Evolutionary conservation across 1,140 invertebrate genomes (phyloP).

Genomic region (Grapholita molesta): DNA sequence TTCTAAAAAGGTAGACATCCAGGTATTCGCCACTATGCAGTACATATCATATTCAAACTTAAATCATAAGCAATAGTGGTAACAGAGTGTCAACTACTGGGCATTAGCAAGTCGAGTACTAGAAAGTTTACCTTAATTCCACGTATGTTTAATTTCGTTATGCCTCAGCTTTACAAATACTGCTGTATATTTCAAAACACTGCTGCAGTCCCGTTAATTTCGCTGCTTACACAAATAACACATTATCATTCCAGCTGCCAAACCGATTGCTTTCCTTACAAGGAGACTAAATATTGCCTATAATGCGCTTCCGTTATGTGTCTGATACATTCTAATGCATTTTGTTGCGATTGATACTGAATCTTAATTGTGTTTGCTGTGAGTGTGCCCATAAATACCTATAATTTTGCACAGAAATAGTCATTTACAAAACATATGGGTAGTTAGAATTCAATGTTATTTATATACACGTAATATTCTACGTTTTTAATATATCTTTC

Average conservation of each 20-base stretch:
- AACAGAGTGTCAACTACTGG: too few relatives aligned
- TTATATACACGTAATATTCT: too few relatives aligned
- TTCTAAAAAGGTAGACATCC: too few relatives aligned
- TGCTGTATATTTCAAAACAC: conserved; percentile 22
- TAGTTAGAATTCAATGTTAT: too few relatives aligned
- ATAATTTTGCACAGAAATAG: not conserved
- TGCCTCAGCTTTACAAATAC: not conserved
- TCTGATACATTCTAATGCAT: not conserved
- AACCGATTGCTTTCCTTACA: conserved; percentile 34
- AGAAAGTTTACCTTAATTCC: too few relatives aligned
- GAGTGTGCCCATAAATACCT: not conserved
- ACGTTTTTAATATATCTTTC: too few relatives aligned
- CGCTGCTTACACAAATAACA: conserved; percentile 42
- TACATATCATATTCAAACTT: too few relatives aligned
- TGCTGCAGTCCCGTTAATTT: conserved; percentile 56
- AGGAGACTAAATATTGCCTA: conserved; percentile 2
- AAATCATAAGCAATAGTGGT: too few relatives aligned
- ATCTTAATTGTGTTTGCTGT: not conserved
- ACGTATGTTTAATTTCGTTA: not conserved
- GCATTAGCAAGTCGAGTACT: too few relatives aligned
- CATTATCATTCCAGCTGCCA: conserved; percentile 50
- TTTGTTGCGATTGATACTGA: not conserved
- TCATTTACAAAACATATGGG: too few relatives aligned
- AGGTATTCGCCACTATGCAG: too few relatives aligned
- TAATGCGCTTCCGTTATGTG: not conserved